Evolutionary conservation across 2,797 vertebrate genomes (phyloP).

Genomic region (Lepilemur septentrionalis): DNA sequence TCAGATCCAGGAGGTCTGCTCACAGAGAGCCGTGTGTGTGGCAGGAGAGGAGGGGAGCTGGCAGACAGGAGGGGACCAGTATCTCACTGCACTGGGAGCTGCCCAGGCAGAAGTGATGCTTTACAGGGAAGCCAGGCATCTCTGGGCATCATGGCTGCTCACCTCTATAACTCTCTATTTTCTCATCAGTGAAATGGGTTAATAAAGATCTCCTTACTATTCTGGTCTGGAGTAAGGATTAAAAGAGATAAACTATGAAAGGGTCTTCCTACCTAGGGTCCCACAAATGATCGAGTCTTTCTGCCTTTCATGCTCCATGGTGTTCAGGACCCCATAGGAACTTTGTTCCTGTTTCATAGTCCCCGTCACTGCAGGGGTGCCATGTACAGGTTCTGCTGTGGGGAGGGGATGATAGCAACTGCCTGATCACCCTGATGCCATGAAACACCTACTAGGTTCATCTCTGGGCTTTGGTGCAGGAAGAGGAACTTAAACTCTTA

Average conservation of each 20-base stretch:
- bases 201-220: neutral
- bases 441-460: neutral
- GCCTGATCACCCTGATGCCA: neutral
- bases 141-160: neutral
- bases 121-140: neutral
- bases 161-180: neutral
- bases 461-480: neutral
- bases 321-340: neutral
- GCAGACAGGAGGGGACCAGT: neutral
- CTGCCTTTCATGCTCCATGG: neutral
- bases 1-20: neutral
- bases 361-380: neutral
- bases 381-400: neutral
- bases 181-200: neutral
- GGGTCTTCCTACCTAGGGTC: neutral
- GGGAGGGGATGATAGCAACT: too few relatives aligned
- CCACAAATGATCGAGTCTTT: neutral
- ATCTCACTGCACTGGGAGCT: neutral
- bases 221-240: neutral
- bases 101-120: neutral
- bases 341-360: neutral
- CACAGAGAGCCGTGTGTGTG: neutral
- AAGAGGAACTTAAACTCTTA: slow-evolving; percentile 9
- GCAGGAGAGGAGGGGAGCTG: neutral
- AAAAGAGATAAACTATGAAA: neutral